phyloP scores from a whole-genome alignment of 2,797 vertebrate genomes.

The Sebastes ruberrimus region DNA sequence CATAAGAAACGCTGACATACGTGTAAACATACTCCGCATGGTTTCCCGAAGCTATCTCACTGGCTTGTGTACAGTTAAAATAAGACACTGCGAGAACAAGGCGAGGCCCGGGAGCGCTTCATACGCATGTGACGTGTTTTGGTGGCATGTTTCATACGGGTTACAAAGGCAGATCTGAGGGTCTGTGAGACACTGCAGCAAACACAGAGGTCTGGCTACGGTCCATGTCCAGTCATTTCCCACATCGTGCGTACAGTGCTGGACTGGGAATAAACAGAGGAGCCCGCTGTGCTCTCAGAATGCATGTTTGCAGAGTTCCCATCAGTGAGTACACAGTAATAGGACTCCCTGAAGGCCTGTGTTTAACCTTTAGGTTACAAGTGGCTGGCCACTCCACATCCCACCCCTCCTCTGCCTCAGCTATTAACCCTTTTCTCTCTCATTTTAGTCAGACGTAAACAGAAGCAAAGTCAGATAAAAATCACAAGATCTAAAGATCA shows the following conservation, averaged over 20 bases:
- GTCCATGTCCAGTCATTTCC: constrained; percentile 80
- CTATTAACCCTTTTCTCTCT: constrained; percentile 67
- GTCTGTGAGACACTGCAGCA: constrained; percentile 41
- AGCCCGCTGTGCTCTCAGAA: constrained; percentile 79
- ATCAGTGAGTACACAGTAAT: constrained; percentile 81
- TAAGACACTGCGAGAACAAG: neutral
- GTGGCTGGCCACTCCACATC: constrained; percentile 61
- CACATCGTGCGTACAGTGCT: constrained; percentile 73
- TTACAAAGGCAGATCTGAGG: constrained; percentile 42
- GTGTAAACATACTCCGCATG: constrained; percentile 41
- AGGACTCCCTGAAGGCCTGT: constrained; percentile 77
- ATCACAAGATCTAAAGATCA: neutral
- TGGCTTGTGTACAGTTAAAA: constrained; percentile 32
- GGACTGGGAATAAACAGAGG: constrained; percentile 78
- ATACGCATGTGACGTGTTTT: constrained; percentile 7
- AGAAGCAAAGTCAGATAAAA: neutral
- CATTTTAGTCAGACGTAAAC: constrained; percentile 10
- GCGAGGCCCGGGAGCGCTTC: neutral
- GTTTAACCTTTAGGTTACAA: constrained; percentile 81
- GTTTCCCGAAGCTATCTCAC: constrained; percentile 11
- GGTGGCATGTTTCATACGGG: constrained; percentile 12
- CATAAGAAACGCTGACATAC: constrained; percentile 33
- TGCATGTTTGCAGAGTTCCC: constrained; percentile 83
- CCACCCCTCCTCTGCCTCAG: constrained; percentile 24
- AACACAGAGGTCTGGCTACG: constrained; percentile 64